Evolutionary conservation across 1,140 invertebrate species (phyloP).

Genomic region (Pogonus chalceus): DNA sequence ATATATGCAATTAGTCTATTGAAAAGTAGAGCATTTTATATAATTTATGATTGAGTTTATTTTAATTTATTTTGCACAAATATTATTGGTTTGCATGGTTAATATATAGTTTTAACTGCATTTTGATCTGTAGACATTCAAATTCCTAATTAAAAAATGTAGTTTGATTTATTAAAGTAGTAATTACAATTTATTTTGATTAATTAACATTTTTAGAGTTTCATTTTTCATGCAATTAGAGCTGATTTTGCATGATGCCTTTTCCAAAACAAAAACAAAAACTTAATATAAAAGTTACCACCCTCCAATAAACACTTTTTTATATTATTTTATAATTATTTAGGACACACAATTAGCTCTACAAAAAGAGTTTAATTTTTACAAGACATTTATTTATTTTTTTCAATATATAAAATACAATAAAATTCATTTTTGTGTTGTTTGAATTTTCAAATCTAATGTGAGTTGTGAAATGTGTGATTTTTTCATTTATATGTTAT

Average conservation of each 20-base stretch:
- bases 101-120: too few species aligned
- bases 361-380: not conserved
- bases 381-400: not conserved
- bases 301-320: not conserved
- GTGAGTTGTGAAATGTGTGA: slow-evolving; percentile 4
- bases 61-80: too few species aligned
- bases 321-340: not conserved
- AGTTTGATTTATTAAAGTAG: too few species aligned
- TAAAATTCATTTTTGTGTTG: not conserved
- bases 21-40: too few species aligned
- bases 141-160: too few species aligned
- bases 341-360: slow-evolving; percentile 1
- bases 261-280: not conserved
- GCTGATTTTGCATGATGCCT: not conserved
- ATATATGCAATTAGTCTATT: too few species aligned
- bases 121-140: too few species aligned
- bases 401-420: not conserved
- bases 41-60: too few species aligned
- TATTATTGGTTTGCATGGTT: not conserved
- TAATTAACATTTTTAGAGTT: slow-evolving; percentile 1
- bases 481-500: slow-evolving; percentile 11
- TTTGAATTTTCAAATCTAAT: too few species aligned
- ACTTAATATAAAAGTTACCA: not conserved
- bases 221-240: slow-evolving; percentile 5
- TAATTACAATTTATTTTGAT: too few species aligned